A percentile compares a stretch with the other conserved stretches of the same genome.
These are phyloP conservation scores for Rhinoraja longicauda DNA, from an alignment of 2,797 vertebrate genomes.

Conservation along the genomic window DNA sequence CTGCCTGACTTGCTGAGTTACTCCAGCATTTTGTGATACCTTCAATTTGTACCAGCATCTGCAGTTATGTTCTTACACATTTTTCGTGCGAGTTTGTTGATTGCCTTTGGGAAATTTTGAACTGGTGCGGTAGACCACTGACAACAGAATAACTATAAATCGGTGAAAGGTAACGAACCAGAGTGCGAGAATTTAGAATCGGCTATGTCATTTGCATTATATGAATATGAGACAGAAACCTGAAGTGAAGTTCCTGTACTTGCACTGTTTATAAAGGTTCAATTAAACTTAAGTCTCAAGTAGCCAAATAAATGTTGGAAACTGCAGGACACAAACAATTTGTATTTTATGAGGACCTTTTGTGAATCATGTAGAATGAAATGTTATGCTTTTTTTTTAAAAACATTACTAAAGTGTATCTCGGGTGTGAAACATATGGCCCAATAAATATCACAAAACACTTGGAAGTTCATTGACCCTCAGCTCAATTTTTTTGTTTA, in stretches of 20 bases:
- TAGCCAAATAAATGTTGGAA: neutral
- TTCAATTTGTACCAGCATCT: too few relatives aligned
- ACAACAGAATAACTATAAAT: neutral
- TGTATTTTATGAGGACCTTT: neutral
- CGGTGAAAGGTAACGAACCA: neutral
- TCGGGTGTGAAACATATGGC: slow-evolving; percentile 30
- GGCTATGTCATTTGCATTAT: neutral
- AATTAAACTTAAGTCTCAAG: neutral
- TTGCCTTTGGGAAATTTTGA: neutral
- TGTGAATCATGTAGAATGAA: neutral
- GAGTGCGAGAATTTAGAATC: neutral
- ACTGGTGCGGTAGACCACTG: neutral
- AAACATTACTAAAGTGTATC: neutral
- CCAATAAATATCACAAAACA: slow-evolving; percentile 15
- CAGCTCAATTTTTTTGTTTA: slow-evolving; percentile 5
- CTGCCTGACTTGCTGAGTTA: too few relatives aligned
- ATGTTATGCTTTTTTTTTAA: neutral
- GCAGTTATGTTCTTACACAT: too few relatives aligned
- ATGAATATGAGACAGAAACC: neutral
- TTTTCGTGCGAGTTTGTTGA: neutral
- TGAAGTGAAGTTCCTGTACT: neutral
- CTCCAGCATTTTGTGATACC: too few relatives aligned
- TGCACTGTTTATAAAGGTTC: neutral
- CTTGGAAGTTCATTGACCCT: neutral
- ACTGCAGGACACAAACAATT: neutral